Evolutionary conservation across 1,140 invertebrate genomes (phyloP).

Genomic region (Hypothenemus hampei): DNA sequence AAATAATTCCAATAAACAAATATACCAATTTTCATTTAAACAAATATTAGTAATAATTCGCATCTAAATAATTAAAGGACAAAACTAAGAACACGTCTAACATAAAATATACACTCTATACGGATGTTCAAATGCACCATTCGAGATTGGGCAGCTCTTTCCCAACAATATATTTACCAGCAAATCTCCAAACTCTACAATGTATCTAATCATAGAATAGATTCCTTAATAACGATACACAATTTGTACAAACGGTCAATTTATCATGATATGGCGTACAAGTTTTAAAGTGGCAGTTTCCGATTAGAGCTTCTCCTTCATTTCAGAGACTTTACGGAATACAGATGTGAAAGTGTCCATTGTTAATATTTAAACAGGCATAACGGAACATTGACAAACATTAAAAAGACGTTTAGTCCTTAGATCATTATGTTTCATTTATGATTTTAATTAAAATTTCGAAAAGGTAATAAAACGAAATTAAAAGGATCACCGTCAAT

Average conservation of each 20-base stretch:
- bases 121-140: no score
- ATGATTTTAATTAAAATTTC: conserved; percentile 43
- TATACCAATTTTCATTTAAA: not conserved
- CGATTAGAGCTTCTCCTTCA: not conserved
- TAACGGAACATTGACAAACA: not conserved
- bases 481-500: conserved; percentile 42
- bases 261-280: not conserved
- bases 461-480: conserved; percentile 43
- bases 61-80: not conserved
- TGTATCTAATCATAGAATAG: no score
- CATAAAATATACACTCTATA: not conserved
- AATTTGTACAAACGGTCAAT: not conserved
- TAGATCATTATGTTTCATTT: conserved; percentile 12
- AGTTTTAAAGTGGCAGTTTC: not conserved
- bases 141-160: no score
- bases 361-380: not conserved
- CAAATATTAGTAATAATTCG: not conserved
- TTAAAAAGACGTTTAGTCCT: no score
- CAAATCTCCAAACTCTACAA: no score
- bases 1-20: not conserved
- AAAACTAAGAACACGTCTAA: not conserved
- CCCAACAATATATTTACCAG: no score
- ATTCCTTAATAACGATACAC: no score
- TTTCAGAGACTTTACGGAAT: no score
- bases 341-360: no score